These are phyloP conservation scores for Eucriotettix oculatus DNA, from an alignment of 2,888 invertebrate species.

Conservation along the genomic window DNA sequence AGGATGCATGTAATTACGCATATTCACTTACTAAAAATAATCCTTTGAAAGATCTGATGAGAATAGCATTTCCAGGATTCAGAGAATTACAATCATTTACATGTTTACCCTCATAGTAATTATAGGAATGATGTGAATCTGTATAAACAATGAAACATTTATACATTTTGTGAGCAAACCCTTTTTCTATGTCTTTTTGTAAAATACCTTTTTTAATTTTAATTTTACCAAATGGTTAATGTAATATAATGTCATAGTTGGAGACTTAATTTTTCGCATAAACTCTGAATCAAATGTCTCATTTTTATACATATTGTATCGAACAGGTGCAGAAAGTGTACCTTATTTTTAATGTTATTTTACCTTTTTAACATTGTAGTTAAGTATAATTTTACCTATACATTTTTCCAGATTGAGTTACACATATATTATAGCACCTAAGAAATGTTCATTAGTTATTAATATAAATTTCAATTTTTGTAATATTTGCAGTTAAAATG, in stretches of 20 bases:
- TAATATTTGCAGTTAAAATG: no score
- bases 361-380: not conserved
- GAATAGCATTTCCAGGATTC: no score
- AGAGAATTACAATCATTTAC: not conserved
- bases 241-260: not conserved
- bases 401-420: not conserved
- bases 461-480: not conserved
- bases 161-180: not conserved
- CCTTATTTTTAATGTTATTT: not conserved
- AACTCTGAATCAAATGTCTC: not conserved
- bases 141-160: not conserved
- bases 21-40: not conserved
- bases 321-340: not conserved
- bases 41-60: not conserved
- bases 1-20: no score
- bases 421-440: not conserved
- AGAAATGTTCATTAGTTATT: not conserved
- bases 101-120: not conserved
- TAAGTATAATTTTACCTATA: not conserved
- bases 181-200: not conserved
- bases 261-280: not conserved
- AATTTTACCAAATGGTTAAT: not conserved
- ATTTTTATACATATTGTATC: not conserved
- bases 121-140: not conserved
- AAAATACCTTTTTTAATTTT: not conserved